These are phyloP conservation scores for Saccostrea glomerata DNA, from an alignment of 1,140 invertebrate genomes.

Conservation along the genomic window DNA sequence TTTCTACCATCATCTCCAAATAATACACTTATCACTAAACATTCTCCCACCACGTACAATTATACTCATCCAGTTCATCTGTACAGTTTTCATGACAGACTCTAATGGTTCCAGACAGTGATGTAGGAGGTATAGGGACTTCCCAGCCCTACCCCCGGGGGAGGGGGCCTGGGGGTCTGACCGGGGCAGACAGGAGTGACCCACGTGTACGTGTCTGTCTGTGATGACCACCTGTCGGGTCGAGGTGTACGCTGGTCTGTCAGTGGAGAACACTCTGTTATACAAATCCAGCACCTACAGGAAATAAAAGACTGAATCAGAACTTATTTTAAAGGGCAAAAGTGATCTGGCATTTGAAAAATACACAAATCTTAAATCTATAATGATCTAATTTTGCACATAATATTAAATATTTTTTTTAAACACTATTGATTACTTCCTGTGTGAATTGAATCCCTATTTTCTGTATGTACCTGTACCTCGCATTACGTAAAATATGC, in stretches of 20 bases:
- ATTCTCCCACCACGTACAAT: slow-evolving; percentile 82
- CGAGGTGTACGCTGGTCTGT: slow-evolving; percentile 61
- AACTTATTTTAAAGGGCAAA: too few relatives aligned
- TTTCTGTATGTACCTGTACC: too few relatives aligned
- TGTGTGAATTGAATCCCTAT: too few relatives aligned
- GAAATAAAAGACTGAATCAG: slow-evolving; percentile 45
- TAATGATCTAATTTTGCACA: too few relatives aligned
- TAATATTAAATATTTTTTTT: too few relatives aligned
- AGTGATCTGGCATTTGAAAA: too few relatives aligned
- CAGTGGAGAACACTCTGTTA: slow-evolving; percentile 81
- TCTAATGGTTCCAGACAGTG: slow-evolving; percentile 82
- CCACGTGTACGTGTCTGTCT: slow-evolving; percentile 73
- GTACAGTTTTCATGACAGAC: slow-evolving; percentile 88
- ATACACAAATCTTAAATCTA: too few relatives aligned
- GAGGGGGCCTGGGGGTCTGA: not conserved
- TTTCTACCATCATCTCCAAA: too few relatives aligned
- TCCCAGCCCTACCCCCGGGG: not conserved
- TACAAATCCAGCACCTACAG: slow-evolving; percentile 83
- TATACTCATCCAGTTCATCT: slow-evolving; percentile 95
- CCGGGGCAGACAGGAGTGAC: slow-evolving; percentile 74
- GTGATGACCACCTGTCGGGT: slow-evolving; percentile 64
- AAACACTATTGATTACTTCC: too few relatives aligned
- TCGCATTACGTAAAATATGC: too few relatives aligned
- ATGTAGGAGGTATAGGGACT: slow-evolving; percentile 68
- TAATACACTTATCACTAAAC: too few relatives aligned